These are phyloP conservation scores for Columba livia DNA, from an alignment of 2,113 vertebrate genomes.

Conservation along the genomic window DNA sequence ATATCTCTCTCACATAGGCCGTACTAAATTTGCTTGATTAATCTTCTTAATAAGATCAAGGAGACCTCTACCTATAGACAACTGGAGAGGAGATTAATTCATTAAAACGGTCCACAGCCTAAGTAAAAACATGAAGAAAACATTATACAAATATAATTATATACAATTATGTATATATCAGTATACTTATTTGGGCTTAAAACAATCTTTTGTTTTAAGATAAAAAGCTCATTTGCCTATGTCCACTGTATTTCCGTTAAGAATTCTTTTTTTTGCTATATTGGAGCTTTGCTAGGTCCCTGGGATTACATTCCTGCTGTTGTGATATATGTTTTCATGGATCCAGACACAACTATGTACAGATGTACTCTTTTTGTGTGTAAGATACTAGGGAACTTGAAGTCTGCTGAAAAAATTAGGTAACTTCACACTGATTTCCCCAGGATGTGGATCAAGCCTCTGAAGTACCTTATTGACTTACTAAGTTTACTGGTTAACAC, in stretches of 20 bases:
- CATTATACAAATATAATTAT: neutral
- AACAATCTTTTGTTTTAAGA: neutral
- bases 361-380: neutral
- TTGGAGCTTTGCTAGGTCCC: neutral
- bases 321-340: neutral
- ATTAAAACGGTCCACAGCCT: neutral
- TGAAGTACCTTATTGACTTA: neutral
- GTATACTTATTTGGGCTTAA: neutral
- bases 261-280: neutral
- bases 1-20: neutral
- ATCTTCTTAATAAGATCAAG: neutral
- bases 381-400: neutral
- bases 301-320: neutral
- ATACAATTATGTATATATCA: neutral
- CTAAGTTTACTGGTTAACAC: neutral
- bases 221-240: neutral
- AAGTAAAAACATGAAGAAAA: neutral
- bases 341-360: neutral
- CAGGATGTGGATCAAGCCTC: neutral
- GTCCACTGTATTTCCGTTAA: neutral
- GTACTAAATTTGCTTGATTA: neutral
- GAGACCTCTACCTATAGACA: neutral
- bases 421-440: neutral
- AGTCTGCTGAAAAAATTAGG: neutral
- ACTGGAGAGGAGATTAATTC: neutral